Conservation (phyloP, 2,797 vertebrate species). For the Thripadectes ignobilis region DNA sequence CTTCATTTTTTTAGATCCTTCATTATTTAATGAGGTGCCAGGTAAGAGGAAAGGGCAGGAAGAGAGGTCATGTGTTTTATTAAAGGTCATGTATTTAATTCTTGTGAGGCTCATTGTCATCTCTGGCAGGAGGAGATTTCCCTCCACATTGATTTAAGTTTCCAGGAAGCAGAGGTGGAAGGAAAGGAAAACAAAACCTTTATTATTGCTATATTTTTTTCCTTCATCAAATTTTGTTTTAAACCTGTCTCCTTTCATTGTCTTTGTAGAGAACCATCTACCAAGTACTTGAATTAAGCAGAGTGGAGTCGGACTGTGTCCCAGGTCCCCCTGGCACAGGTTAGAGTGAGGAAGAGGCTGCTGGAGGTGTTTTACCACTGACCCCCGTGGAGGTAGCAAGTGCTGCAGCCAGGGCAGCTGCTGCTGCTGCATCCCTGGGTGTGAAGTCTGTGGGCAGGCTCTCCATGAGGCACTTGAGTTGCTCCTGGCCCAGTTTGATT, state of each 20-base stretch:
- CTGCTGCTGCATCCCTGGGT: slow-evolving; percentile 56
- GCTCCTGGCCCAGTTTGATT: slow-evolving; percentile 88
- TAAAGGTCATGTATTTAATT: slow-evolving; percentile 9
- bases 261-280: slow-evolving; percentile 3
- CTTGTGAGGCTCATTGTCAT: not conserved
- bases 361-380: slow-evolving; percentile 42
- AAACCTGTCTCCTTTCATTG: not conserved
- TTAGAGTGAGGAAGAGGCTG: slow-evolving; percentile 83
- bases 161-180: slow-evolving; percentile 8
- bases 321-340: not conserved
- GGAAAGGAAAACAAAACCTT: slow-evolving; percentile 34
- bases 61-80: slow-evolving; percentile 22
- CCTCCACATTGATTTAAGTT: not conserved
- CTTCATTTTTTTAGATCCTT: slow-evolving; percentile 70
- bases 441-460: slow-evolving; percentile 78
- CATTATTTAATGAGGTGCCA: slow-evolving; percentile 44
- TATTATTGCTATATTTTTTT: slow-evolving; percentile 29
- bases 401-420: slow-evolving; percentile 48
- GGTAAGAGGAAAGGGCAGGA: not conserved
- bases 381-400: slow-evolving; percentile 32
- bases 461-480: slow-evolving; percentile 85
- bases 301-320: not conserved
- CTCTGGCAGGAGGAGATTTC: not conserved
- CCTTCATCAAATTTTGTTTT: slow-evolving; percentile 35
- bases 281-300: slow-evolving; percentile 31